phyloP scores from a whole-genome alignment of 2,113 vertebrate species.

The Malurus melanocephalus region DNA sequence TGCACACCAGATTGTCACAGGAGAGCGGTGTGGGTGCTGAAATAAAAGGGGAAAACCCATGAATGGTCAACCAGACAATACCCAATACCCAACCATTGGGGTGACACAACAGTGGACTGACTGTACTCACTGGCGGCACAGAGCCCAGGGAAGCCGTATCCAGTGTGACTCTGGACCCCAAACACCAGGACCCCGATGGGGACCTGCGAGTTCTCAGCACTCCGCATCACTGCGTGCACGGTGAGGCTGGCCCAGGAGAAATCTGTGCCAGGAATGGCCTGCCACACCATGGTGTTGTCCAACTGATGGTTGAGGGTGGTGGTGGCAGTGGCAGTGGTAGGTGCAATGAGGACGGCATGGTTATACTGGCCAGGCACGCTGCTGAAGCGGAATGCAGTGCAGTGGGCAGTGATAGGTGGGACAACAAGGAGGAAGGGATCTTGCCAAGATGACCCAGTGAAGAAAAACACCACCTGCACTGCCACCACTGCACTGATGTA shows the following conservation, averaged over 20 bases:
- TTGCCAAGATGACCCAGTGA: neutral
- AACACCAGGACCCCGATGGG: conserved; percentile 67
- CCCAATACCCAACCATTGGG: accelerated
- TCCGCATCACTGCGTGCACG: accelerated
- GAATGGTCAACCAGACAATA: neutral
- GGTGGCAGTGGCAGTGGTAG: neutral
- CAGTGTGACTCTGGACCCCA: conserved; percentile 29
- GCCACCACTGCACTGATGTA: accelerated
- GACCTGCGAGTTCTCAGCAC: neutral
- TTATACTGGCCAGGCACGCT: conserved; percentile 35
- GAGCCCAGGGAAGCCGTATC: conserved; percentile 64
- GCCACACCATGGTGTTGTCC: conserved; percentile 24
- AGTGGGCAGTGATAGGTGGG: conserved; percentile 2
- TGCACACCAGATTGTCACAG: neutral
- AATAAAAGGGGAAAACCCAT: neutral
- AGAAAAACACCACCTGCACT: neutral
- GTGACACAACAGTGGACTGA: too few relatives aligned
- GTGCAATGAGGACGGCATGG: conserved; percentile 52
- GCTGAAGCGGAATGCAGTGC: conserved; percentile 56
- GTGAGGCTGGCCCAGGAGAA: conserved; percentile 69
- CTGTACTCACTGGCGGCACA: neutral
- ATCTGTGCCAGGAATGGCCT: conserved; percentile 26
- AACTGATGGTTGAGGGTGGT: conserved; percentile 9
- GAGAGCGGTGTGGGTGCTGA: accelerated
- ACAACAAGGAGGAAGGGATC: conserved; percentile 52